Conservation (phyloP, 2,888 invertebrate genomes). For the Tridacna gigas region DNA sequence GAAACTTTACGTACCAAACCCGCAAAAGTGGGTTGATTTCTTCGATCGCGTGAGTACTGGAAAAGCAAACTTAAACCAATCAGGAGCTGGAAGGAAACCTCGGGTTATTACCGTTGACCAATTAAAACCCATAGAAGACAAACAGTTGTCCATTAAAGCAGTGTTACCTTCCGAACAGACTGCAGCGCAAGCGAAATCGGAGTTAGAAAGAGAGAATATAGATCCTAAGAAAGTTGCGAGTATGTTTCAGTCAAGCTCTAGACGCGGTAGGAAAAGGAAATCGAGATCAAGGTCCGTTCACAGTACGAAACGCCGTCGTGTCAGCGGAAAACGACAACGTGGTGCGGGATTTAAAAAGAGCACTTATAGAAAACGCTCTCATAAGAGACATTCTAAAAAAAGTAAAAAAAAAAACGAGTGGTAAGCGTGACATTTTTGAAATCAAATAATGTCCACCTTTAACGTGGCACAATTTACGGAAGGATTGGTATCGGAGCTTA, state of each 20-base stretch:
- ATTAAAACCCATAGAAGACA: constrained; percentile 24
- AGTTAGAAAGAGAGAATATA: constrained; percentile 52
- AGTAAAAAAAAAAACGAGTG: not conserved
- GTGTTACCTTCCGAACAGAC: constrained; percentile 56
- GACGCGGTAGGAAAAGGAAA: constrained; percentile 13
- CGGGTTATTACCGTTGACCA: constrained; percentile 32
- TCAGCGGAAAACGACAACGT: not conserved
- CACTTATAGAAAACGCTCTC: not conserved
- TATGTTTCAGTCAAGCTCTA: constrained; percentile 24
- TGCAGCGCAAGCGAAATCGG: constrained; percentile 44
- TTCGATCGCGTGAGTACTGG: constrained; percentile 45
- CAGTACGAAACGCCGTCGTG: constrained; percentile 10
- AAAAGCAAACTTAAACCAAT: constrained; percentile 34
- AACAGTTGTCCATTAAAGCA: constrained; percentile 40
- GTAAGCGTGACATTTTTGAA: constrained; percentile 29
- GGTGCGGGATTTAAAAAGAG: not conserved
- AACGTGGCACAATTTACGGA: constrained; percentile 15
- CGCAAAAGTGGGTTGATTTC: constrained; percentile 55
- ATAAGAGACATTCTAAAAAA: constrained; percentile 16
- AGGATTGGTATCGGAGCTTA: constrained; percentile 15
- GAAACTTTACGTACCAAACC: constrained; percentile 64
- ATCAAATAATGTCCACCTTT: constrained; percentile 10
- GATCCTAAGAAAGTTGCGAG: constrained; percentile 31
- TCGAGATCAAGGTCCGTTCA: not conserved
- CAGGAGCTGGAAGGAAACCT: constrained; percentile 37